Evolutionary conservation across 2,113 vertebrate species (phyloP), one percentile per base, ranked within the genome.

Genomic region (Hemicordylus capensis): DNA sequence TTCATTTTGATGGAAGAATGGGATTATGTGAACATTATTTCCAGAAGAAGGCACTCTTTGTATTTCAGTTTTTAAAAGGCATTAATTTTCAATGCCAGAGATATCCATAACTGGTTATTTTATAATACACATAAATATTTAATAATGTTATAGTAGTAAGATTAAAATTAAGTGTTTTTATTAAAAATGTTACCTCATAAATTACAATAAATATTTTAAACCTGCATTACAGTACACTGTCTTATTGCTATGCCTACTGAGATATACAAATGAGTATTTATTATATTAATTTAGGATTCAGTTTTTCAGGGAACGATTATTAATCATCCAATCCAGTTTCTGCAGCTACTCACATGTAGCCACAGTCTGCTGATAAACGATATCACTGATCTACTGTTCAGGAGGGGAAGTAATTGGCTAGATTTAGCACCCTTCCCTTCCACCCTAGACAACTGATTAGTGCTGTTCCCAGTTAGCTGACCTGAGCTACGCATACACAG

Each of bases 1-100:
- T 92, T 92, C 69, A 63, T 39, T 76, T 87, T 93, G 72, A 77
- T 84, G 4, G 79, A 80, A 87, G 87, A 88, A 75, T 76, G 12
- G 67, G 42, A 70, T 76, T 85, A 51, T 80, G 75, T 26, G 26
- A 61, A 61, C 59, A 28, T 26, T 92, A 89, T 87, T 80, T 67
- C 81, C 77, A 85, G 48, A 46, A 54, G 44, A 59, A 54, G 80
- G 74, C 11, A n/a, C 4, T 0, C 63, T 87, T 69, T 85, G 26
- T 82, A 73, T 86, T 17, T 87, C 80, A n/a, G 72, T 58, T 26
- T 56, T 81, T 44, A 61, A 86, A 72, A 51, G 58, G 0, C 0
- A 78, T 54, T 76, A 44, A 46, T 72, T 11, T 15, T 58, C 22
- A 48, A 80, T 85, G 76, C 84, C 56, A 90, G 67, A 80, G 77